Conservation (phyloP, 2,888 invertebrate genomes). For the Amphimallon solstitiale region DNA sequence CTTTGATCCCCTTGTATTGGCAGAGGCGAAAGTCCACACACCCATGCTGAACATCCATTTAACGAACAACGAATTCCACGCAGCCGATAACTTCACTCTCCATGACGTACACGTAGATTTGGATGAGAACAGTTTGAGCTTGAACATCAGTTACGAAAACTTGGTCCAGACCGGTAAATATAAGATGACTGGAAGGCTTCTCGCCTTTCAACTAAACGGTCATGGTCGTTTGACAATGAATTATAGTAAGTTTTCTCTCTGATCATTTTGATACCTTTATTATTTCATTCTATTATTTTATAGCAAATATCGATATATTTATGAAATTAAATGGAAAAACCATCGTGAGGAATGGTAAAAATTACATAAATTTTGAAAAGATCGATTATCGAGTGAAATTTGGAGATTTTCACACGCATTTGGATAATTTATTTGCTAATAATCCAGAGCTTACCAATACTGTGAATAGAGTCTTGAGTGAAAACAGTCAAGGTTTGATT, state of each 20-base stretch:
- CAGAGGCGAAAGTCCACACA: constrained; percentile 58
- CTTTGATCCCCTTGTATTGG: constrained; percentile 62
- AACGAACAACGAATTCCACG: constrained; percentile 61
- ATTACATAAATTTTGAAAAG: constrained; percentile 37
- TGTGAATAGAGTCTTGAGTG: constrained; percentile 48
- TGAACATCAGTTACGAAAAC: constrained; percentile 59
- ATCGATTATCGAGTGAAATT: constrained; percentile 44
- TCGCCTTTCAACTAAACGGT: constrained; percentile 62
- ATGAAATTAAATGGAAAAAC: constrained; percentile 47
- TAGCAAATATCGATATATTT: constrained; percentile 61
- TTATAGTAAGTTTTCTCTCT: constrained; percentile 60
- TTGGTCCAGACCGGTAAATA: constrained; percentile 53
- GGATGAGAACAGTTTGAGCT: constrained; percentile 55
- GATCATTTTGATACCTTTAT: too few relatives aligned
- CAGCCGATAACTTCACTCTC: constrained; percentile 62
- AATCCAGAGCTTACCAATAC: constrained; percentile 48
- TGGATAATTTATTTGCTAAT: constrained; percentile 49
- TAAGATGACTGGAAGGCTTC: constrained; percentile 63
- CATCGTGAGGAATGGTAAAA: constrained; percentile 22
- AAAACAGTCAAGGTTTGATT: constrained; percentile 47
- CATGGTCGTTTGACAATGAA: constrained; percentile 63
- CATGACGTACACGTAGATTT: constrained; percentile 57
- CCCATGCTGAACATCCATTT: constrained; percentile 3
- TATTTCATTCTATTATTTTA: constrained; percentile 37
- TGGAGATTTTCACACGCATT: constrained; percentile 43